Evolutionary conservation across 1,140 invertebrate genomes (phyloP), one percentile per base, ranked within the genome.

Genomic region (Apis florea): DNA sequence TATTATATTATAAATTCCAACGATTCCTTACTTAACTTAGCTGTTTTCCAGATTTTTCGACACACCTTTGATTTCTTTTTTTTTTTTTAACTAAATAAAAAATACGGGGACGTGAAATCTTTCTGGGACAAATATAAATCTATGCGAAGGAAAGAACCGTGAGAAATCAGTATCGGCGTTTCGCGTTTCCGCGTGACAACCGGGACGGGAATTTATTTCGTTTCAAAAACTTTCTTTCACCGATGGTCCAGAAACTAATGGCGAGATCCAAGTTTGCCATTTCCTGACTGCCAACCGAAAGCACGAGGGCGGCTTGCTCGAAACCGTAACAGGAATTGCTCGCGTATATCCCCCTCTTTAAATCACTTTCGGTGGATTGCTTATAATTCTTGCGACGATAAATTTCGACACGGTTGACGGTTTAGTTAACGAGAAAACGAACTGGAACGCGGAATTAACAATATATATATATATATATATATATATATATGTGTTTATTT

Each of bases 351-450:
- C 31, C 63, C 63, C 40, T 67, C 79, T 81, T 81, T 81, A 81
- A 81, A 81, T 81, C 79, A 81, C 72, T 75, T 81, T 81, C 72
- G 63, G 71, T 67, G 79, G 72, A 81, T 81, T 67, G 79, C 79
- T 81, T 81, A 81, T 81, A 81, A 81, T 81, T 81, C 79, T 49
- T 11, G 26, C 17, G 24, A 49, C 72, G 53, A 81, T 81, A 81
- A 81, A 81, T 81, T 75, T 24, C 26, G 10, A 11, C 11, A 15
- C 26, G 31, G 53, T 15, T 81, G 79, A 81, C 79, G 79, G 71
- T 81, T 81, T 58, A 51, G 53, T 81, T 75, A 81, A 81, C 72
- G 79, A 81, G 79, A 81, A 81, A 81, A 75, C 79, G 79, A 75
- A 79, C 26, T 54, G 58, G n/a, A n/a, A n/a, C 59, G 58, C 77